phyloP scores from a whole-genome alignment of 2,888 invertebrate species.

The Eurytoma adleriae region DNA sequence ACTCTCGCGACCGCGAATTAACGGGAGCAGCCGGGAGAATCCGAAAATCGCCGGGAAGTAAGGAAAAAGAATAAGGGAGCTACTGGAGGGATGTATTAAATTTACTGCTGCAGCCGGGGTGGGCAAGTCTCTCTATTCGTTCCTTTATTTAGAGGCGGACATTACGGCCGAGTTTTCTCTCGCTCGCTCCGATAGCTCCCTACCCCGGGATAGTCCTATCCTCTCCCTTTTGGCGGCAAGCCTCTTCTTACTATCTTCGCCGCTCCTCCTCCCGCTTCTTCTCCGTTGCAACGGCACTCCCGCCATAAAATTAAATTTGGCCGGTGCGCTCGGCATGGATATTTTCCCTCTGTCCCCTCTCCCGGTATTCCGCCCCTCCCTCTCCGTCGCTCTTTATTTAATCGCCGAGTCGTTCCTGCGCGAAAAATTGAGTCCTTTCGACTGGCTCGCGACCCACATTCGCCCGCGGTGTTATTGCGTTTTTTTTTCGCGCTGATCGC shows the following conservation, averaged over 20 bases:
- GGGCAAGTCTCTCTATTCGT: constrained; percentile 24
- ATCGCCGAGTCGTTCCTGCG: not conserved
- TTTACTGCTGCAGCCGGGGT: constrained; percentile 8
- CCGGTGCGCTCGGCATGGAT: constrained; percentile 12
- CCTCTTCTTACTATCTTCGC: constrained; percentile 19
- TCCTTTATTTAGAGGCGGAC: constrained; percentile 39
- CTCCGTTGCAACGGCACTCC: not conserved
- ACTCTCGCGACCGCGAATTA: constrained; percentile 35
- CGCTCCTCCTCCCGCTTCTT: not conserved
- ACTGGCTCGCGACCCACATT: constrained; percentile 16
- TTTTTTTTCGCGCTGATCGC: constrained; percentile 43
- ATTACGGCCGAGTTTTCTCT: constrained; percentile 12
- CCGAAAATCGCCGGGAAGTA: constrained; percentile 35
- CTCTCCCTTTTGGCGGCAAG: constrained; percentile 25
- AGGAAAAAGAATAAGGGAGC: not conserved
- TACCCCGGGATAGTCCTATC: not conserved
- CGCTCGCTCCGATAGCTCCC: not conserved
- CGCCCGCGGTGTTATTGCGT: constrained; percentile 39
- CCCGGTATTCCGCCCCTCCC: too few relatives aligned
- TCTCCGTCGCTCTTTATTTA: too few relatives aligned
- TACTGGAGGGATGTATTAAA: constrained; percentile 38
- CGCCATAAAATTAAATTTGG: constrained; percentile 51
- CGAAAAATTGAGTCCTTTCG: constrained; percentile 34
- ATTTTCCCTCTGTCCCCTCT: constrained; percentile 6
- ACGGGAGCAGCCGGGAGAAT: constrained; percentile 18